These are phyloP conservation scores for Pangasianodon gigas DNA, from an alignment of 2,113 vertebrate species.

Conservation along the genomic window DNA sequence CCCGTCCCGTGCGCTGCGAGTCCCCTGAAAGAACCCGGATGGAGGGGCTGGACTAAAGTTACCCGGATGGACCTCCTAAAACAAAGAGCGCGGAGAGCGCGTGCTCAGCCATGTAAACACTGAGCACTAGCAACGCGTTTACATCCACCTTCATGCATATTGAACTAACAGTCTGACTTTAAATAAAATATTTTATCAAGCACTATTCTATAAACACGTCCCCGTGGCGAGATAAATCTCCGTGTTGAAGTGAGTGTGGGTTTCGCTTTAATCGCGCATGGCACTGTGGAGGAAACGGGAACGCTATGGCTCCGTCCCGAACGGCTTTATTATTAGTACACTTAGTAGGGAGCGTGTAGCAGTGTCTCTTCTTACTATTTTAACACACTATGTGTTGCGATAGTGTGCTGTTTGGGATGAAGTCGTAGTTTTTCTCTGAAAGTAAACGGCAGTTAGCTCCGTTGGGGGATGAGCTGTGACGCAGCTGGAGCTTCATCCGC, in stretches of 20 bases:
- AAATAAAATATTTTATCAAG: not conserved
- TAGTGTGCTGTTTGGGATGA: not conserved
- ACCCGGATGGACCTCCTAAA: conserved; percentile 71
- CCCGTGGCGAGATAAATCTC: not conserved
- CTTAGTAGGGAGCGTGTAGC: too few relatives aligned
- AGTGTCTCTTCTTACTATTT: not conserved
- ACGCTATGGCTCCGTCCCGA: not conserved
- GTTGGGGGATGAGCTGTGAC: conserved; percentile 4
- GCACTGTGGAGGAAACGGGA: not conserved
- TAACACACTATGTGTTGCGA: not conserved
- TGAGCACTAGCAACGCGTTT: too few relatives aligned
- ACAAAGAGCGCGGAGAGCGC: conserved; percentile 70
- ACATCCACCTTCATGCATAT: not conserved
- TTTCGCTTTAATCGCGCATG: not conserved
- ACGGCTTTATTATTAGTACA: not conserved
- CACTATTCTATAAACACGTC: not conserved
- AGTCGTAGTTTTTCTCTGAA: not conserved
- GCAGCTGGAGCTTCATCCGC: conserved; percentile 6
- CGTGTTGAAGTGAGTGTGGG: not conserved
- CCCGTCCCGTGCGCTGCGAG: not conserved
- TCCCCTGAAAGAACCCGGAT: conserved; percentile 7
- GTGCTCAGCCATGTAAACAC: conserved; percentile 31
- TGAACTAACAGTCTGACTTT: not conserved
- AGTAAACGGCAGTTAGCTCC: not conserved
- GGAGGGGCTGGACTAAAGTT: conserved; percentile 29